phyloP scores from a whole-genome alignment of 1,140 invertebrate genomes.

The Dolichoris vasculosae region DNA sequence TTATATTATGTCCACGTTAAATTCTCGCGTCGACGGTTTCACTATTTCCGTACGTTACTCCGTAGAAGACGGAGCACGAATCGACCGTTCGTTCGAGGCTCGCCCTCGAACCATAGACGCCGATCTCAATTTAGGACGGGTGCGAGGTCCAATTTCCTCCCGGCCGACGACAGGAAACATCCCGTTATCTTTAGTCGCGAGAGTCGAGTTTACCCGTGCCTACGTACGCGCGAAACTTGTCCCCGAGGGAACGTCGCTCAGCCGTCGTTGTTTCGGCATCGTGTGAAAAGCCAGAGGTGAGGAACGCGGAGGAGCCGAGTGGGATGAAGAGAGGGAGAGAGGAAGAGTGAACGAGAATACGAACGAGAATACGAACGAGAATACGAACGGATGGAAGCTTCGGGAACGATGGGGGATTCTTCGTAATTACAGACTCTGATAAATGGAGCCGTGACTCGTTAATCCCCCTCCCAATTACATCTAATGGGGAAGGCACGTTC shows the following conservation, averaged over 20 bases:
- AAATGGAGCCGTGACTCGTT: slow-evolving; percentile 74
- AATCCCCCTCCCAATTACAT: slow-evolving; percentile 73
- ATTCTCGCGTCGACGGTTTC: slow-evolving; percentile 6
- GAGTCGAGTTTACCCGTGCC: slow-evolving; percentile 2
- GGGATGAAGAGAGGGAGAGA: slow-evolving; percentile 51
- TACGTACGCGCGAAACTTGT: slow-evolving; percentile 59
- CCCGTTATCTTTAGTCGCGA: slow-evolving; percentile 72
- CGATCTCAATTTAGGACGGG: background rate
- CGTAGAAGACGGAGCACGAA: slow-evolving; percentile 18
- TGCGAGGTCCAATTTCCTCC: slow-evolving; percentile 56
- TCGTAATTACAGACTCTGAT: slow-evolving; percentile 74
- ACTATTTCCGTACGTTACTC: slow-evolving; percentile 11
- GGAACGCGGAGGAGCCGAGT: slow-evolving; percentile 61
- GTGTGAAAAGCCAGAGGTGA: slow-evolving; percentile 53
- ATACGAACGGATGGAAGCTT: slow-evolving; percentile 56
- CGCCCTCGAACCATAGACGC: background rate
- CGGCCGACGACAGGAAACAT: slow-evolving; percentile 65
- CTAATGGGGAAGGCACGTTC: slow-evolving; percentile 64
- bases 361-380: too few species aligned
- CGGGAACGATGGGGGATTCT: slow-evolving; percentile 62
- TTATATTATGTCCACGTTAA: slow-evolving; percentile 62
- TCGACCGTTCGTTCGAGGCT: slow-evolving; percentile 48
- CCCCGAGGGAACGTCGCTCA: slow-evolving; percentile 73
- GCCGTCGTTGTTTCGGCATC: slow-evolving; percentile 44
- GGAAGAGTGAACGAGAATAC: slow-evolving; percentile 56